Base-by-base conservation (phyloP, 2,888 invertebrate species). In the Rhimphoctona megacephalus region DNA sequence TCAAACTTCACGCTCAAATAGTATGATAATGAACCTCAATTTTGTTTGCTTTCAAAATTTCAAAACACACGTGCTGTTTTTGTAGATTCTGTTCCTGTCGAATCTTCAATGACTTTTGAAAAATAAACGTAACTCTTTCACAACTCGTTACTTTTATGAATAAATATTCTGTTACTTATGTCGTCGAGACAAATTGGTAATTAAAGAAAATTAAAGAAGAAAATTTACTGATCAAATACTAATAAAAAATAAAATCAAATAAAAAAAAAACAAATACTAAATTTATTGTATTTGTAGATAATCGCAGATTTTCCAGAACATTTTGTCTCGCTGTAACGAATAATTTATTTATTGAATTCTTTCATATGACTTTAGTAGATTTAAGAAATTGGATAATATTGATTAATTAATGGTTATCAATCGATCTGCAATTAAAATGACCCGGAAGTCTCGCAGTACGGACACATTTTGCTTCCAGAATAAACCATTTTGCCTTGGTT, bases 401-500 rank as follows among this genome's bases (percentile, higher is more conserved):
- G 22, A 17, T 61, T 17, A 17, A 30, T 17, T 7, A 61, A 17
- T 17, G 30, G 14, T 14, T 61, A 61, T 30, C 30, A 17, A 61
- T 61, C 17, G 25, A 61, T 61, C 30, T 30, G 61, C 17, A 61
- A 30, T 61, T 61, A 6, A 30, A 17, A 61, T 61, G 30, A 14
- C 30, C 5, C 14, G 6, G 2, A 1, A 61, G 30, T 6, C 17
- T 30, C 57, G 30, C 25, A 9, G 7, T 39, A 39, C 7, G 7
- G 5, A 17, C 14, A 17, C 61, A 61, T 73, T 73, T 57, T 73
- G 33, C 54, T 36, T 54, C 36, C 54, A 25, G 14, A 33, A 49
- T 72, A 39, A 39, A n/a, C 19, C 74, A 57, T 61, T 74, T 39
- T 74, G 52, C 43, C 39, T 52, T 61, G 36, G 39, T 43, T 22